Evolutionary conservation across 2,888 invertebrate genomes (phyloP), one percentile per base, ranked within the genome.

Genomic region (Furcula furcula): DNA sequence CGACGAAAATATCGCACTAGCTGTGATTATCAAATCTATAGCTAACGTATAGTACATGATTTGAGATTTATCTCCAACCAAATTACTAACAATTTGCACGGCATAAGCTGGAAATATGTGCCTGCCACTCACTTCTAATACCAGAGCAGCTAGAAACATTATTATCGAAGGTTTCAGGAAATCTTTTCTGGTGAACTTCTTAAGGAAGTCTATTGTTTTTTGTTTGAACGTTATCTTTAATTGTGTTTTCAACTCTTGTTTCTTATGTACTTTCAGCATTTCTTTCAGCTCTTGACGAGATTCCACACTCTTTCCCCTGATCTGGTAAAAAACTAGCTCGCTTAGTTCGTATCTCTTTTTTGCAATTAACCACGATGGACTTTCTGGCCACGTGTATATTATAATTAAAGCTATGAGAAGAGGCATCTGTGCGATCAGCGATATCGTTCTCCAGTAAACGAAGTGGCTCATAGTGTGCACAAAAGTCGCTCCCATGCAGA

Each of bases 271-370:
- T 34, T 34, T 34, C 10, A 63, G 50, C 13, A 63, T 10, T 7
- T 50, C 45, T n/a, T 57, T 40, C 2, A 61, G 39, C 29, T 67
- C 65, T 12, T 28, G 42, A 11, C 20, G 36, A 0, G 59, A 35
- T 11, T 47, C 36, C 7, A 50, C 38, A 3, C 22, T 39, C 10
- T 59, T 51, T 6, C 90, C 91, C 31, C 91, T 69, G 31, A 90
- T 78, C 72, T 81, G 90, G 29, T 76, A 72, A 16, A 91, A 88
- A 6, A 28, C 27, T 7, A 3, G 14, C 18, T 34, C 18, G 10
- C 34, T 25, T 20, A 20, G 12, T 13, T 29, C 15, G 5, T 20
- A 29, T 5, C 22, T 12, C n/a, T 10, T 14, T 13, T 15, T 34
- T 9, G 29, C 23, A 1, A 25, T 25, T 13, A 34, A 15, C 34